A percentile compares a stretch with the other conserved stretches of the same genome.
phyloP scores from a whole-genome alignment of 1,140 invertebrate genomes.

The Idris sp. region DNA sequence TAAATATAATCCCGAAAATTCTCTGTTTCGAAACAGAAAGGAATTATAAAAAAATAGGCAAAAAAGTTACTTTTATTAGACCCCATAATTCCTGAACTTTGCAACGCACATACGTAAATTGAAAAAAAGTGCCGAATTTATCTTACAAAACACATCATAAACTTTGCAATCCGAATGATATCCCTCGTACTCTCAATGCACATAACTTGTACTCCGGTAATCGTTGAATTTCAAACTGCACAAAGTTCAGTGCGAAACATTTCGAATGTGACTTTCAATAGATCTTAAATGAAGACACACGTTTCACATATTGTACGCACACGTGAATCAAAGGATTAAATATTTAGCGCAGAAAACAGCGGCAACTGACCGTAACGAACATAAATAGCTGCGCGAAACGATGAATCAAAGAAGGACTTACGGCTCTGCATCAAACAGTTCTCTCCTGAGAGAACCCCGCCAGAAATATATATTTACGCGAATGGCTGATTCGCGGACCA shows the following conservation, averaged over 20 bases:
- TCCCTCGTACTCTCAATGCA: constrained; percentile 21
- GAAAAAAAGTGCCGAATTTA: constrained; percentile 20
- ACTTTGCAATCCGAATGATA: constrained; percentile 26
- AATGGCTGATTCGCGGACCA: constrained; percentile 40
- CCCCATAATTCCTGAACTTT: constrained; percentile 20
- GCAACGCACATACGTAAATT: constrained; percentile 30
- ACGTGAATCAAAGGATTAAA: constrained; percentile 45
- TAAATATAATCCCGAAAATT: too few relatives aligned
- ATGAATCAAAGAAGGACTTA: constrained; percentile 49
- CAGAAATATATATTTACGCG: constrained; percentile 43
- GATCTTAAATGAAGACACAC: constrained; percentile 46
- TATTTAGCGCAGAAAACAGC: constrained; percentile 28
- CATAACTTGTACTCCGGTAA: constrained; percentile 32
- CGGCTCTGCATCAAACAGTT: constrained; percentile 32
- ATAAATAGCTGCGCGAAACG: constrained; percentile 26
- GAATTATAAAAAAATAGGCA: too few relatives aligned
- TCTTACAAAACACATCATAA: constrained; percentile 38
- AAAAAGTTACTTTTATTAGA: not conserved
- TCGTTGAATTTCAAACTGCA: constrained; percentile 34
- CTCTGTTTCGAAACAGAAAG: too few relatives aligned
- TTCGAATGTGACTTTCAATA: constrained; percentile 31
- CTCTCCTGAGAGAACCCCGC: too few relatives aligned
- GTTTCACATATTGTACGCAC: constrained; percentile 21
- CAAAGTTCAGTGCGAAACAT: constrained; percentile 23
- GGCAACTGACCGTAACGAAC: constrained; percentile 5